Evolutionary conservation across 2,888 invertebrate species (phyloP).

Genomic region (Helicoverpa assulta): DNA sequence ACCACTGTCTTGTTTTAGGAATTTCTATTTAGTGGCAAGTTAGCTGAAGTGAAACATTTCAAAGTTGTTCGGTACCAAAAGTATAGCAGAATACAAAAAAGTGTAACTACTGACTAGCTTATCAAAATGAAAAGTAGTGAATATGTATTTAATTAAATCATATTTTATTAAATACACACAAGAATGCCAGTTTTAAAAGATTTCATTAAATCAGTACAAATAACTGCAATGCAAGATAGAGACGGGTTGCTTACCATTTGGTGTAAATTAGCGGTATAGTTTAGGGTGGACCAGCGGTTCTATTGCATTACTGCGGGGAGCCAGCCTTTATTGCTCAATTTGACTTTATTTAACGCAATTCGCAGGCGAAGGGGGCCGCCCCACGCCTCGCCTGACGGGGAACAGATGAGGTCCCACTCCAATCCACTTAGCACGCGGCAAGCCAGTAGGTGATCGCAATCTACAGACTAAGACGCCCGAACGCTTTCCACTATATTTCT

Average conservation of each 20-base stretch:
- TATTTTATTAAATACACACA: no score
- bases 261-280: constrained; percentile 84
- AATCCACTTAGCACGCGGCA: constrained; percentile 88
- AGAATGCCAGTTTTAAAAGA: not conserved
- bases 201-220: constrained; percentile 33
- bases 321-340: constrained; percentile 90
- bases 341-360: constrained; percentile 89
- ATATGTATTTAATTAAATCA: no score
- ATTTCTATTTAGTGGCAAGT: not conserved
- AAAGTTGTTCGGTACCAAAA: not conserved
- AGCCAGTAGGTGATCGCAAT: constrained; percentile 85
- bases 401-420: constrained; percentile 89
- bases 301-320: constrained; percentile 86
- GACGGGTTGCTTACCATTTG: constrained; percentile 58
- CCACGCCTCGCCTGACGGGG: constrained; percentile 80
- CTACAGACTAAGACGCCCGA: constrained; percentile 72
- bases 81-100: no score
- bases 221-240: constrained; percentile 38
- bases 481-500: constrained; percentile 72
- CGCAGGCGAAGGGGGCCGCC: constrained; percentile 71
- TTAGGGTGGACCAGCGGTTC: constrained; percentile 77
- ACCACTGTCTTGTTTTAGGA: not conserved
- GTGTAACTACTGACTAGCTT: not conserved
- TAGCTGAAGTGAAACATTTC: not conserved
- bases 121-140: no score